Evolutionary conservation across 2,797 vertebrate genomes (phyloP).

Genomic region (Urocyon cinereoargenteus): DNA sequence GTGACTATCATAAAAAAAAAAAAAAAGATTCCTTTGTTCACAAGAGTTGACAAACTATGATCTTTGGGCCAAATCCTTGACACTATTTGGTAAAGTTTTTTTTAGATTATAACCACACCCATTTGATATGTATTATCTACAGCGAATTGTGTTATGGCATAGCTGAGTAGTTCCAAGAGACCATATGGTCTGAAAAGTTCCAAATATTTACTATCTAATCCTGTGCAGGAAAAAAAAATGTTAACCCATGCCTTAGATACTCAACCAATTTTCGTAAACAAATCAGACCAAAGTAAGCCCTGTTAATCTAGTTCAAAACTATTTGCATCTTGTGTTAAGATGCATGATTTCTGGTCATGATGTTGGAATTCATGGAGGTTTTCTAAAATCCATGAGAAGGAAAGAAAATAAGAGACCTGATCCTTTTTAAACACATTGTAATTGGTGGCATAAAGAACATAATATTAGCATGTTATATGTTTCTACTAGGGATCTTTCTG

Average conservation of each 20-base stretch:
- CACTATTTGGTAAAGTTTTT: neutral
- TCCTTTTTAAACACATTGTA: neutral
- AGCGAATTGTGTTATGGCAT: neutral
- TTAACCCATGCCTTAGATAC: neutral
- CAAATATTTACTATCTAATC: neutral
- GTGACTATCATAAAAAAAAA: no score
- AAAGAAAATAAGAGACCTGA: neutral
- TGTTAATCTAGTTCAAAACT: neutral
- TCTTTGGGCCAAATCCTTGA: neutral
- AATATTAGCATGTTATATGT: neutral
- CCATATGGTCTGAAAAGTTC: neutral
- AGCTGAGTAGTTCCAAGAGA: neutral
- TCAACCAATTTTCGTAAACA: neutral
- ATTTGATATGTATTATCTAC: neutral
- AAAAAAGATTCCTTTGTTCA: neutral
- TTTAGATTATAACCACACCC: neutral
- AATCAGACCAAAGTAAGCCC: neutral
- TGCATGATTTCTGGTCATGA: neutral
- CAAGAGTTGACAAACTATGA: neutral
- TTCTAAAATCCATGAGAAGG: neutral
- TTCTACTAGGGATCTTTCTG: neutral
- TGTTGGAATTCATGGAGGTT: neutral
- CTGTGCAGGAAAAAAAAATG: neutral
- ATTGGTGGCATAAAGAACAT: neutral
- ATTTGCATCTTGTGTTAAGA: neutral